phyloP scores from a whole-genome alignment of 64 coral and sea anemone species.

The Montipora sp. region DNA sequence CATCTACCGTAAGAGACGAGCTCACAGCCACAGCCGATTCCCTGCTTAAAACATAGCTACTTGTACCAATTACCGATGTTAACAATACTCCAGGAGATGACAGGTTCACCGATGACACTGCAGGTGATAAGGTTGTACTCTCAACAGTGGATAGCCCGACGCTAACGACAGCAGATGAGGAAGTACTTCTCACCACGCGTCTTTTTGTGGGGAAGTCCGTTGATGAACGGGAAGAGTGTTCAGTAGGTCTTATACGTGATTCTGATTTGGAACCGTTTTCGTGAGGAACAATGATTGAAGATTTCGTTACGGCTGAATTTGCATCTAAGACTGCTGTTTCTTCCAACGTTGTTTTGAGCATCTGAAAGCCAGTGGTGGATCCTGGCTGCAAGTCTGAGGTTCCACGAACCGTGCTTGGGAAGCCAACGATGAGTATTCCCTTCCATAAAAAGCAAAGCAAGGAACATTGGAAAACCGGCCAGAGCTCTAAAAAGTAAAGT shows the following conservation, averaged over 20 bases:
- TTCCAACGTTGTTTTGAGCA: no score
- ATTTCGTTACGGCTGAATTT: no score
- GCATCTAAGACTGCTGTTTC: no score
- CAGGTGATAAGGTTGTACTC: not conserved
- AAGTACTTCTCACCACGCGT: not conserved
- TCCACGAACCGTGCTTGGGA: not conserved
- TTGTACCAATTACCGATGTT: not conserved
- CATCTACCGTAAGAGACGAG: no score
- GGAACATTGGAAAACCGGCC: not conserved
- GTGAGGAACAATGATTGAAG: no score
- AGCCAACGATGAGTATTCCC: not conserved
- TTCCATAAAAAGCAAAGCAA: not conserved
- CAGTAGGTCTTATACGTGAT: no score
- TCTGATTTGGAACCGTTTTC: no score
- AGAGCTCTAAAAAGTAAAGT: not conserved
- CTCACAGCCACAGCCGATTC: no score
- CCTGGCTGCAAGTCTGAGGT: not conserved
- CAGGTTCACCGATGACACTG: not conserved
- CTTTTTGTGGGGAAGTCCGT: not conserved
- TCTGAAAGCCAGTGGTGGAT: no score
- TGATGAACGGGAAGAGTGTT: no score
- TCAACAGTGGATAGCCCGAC: not conserved
- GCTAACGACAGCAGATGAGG: not conserved
- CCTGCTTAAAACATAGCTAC: no score
- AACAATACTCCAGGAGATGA: not conserved